These are phyloP conservation scores for Hemicrepidius hirtus DNA, from an alignment of 2,888 invertebrate genomes.

Conservation along the genomic window DNA sequence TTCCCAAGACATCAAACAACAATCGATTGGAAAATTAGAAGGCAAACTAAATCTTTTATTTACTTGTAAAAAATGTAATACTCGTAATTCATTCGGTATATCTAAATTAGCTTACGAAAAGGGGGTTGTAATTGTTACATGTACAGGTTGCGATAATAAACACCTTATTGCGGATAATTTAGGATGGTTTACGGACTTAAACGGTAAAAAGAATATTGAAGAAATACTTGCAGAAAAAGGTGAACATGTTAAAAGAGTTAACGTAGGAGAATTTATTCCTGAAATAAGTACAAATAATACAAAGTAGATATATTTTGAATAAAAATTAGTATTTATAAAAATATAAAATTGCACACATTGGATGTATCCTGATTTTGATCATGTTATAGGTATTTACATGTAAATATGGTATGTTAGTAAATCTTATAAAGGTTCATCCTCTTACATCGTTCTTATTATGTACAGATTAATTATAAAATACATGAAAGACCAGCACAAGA, in stretches of 20 bases:
- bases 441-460: no score
- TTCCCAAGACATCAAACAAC: background rate
- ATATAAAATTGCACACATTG: constrained; percentile 42
- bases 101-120: constrained; percentile 89
- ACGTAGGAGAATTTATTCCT: constrained; percentile 35
- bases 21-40: constrained; percentile 67
- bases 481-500: no score
- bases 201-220: constrained; percentile 90
- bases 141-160: constrained; percentile 89
- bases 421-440: no score
- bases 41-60: constrained; percentile 84
- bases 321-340: constrained; percentile 39
- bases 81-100: constrained; percentile 85
- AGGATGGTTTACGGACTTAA: constrained; percentile 92
- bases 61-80: constrained; percentile 92
- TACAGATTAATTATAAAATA: no score
- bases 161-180: constrained; percentile 98
- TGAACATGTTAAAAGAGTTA: constrained; percentile 80
- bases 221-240: constrained; percentile 91
- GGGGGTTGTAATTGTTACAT: constrained; percentile 94
- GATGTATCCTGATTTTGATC: no score
- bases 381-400: background rate
- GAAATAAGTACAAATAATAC: background rate
- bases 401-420: no score
- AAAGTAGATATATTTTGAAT: background rate